Percentiles rank a stretch among this genome's conserved stretches.
Conservation (phyloP, 2,888 invertebrate genomes). For the Drosophila pegasa region DNA sequence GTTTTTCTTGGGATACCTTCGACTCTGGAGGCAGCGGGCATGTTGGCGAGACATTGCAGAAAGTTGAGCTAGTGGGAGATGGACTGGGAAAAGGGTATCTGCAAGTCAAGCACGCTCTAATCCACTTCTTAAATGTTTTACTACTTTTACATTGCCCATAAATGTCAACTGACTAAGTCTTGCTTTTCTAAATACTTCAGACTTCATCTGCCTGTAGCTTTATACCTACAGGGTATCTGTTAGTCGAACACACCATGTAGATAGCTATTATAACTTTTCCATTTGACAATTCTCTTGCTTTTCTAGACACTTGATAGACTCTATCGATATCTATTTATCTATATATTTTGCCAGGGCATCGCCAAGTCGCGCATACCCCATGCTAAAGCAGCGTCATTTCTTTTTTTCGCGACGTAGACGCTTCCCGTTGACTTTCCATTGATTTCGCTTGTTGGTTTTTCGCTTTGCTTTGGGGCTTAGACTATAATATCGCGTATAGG, state of each 20-base stretch:
- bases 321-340: background rate
- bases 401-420: background rate
- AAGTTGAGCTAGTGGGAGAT: background rate
- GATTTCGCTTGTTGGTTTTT: slow-evolving; percentile 55
- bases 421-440: slow-evolving; percentile 40
- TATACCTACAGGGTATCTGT: background rate
- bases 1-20: slow-evolving; percentile 41
- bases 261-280: background rate
- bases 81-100: too few relatives aligned
- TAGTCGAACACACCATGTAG: background rate
- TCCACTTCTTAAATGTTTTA: too few relatives aligned
- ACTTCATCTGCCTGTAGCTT: background rate
- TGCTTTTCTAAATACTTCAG: too few relatives aligned
- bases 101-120: too few relatives aligned
- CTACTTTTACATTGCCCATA: background rate
- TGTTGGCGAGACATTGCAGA: background rate
- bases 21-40: background rate
- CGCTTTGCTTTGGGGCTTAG: slow-evolving; percentile 11
- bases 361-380: background rate
- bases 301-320: too few relatives aligned
- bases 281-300: background rate
- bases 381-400: background rate
- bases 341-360: background rate
- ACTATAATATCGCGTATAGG: slow-evolving; percentile 36
- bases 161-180: background rate